Evolutionary conservation across 2,888 invertebrate species (phyloP).

Genomic region (Prosapia bicincta): DNA sequence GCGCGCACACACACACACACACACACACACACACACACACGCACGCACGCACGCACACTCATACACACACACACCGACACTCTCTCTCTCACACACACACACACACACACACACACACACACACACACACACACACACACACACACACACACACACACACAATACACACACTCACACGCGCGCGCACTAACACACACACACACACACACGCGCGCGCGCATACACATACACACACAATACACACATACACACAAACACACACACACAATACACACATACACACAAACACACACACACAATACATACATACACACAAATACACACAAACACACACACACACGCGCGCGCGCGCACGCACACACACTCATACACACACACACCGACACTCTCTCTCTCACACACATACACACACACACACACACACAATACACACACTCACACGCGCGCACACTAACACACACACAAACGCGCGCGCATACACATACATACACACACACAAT

Average conservation of each 20-base stretch:
- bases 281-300: not conserved
- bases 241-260: not conserved
- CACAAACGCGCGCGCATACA: too few relatives aligned
- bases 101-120: too few relatives aligned
- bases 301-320: not conserved
- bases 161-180: too few relatives aligned
- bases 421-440: not conserved
- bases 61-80: too few relatives aligned
- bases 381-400: not conserved
- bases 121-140: too few relatives aligned
- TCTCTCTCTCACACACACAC: too few relatives aligned
- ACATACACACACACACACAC: not conserved
- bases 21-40: too few relatives aligned
- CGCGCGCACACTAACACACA: not conserved
- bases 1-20: too few relatives aligned
- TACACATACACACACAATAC: not conserved
- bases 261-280: not conserved
- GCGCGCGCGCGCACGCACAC: not conserved
- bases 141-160: too few relatives aligned
- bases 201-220: not conserved
- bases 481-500: too few relatives aligned
- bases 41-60: too few relatives aligned
- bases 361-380: not conserved
- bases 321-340: not conserved
- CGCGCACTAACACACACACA: too few relatives aligned